Percentiles rank a stretch among this genome's conserved stretches.
Conservation (phyloP, 2,797 vertebrate genomes). For the Poeciliopsis gracilis region DNA sequence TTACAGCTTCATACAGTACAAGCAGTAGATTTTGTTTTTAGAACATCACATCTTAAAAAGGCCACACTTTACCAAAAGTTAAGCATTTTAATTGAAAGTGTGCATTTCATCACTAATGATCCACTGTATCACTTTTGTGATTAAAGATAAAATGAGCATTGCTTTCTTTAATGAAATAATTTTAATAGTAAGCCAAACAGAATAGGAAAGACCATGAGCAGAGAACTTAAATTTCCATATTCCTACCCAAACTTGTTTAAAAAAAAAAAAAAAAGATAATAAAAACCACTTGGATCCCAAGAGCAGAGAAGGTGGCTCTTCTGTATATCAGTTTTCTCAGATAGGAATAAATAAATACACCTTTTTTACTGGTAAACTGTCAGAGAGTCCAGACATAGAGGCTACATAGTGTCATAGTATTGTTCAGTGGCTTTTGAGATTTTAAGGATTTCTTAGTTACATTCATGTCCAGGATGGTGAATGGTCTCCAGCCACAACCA, state of each 20-base stretch:
- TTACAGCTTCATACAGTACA: conserved; percentile 80
- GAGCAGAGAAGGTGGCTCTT: conserved; percentile 56
- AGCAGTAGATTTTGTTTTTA: conserved; percentile 69
- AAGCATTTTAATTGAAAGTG: conserved; percentile 63
- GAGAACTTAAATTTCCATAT: conserved; percentile 40
- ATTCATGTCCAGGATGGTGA: conserved; percentile 79
- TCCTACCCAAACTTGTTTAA: conserved; percentile 33
- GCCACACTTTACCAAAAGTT: conserved; percentile 69
- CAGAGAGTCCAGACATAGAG: conserved; percentile 65
- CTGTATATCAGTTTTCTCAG: conserved; percentile 76
- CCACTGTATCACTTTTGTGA: conserved; percentile 45
- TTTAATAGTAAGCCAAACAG: conserved; percentile 59
- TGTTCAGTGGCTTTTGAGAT: conserved; percentile 79
- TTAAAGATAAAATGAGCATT: conserved; percentile 13
- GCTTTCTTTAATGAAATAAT: conserved; percentile 48
- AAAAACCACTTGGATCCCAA: conserved; percentile 59
- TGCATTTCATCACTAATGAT: conserved; percentile 55
- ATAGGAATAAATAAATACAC: conserved; percentile 84
- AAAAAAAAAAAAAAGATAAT: conserved; percentile 26
- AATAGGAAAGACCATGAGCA: conserved; percentile 40
- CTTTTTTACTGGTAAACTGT: conserved; percentile 77
- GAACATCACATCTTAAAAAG: conserved; percentile 69
- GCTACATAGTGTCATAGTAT: conserved; percentile 79
- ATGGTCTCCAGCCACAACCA: conserved; percentile 49
- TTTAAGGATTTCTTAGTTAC: conserved; percentile 79